These are phyloP conservation scores for Drosophila helvetica DNA, from an alignment of 2,888 invertebrate genomes.

Conservation along the genomic window DNA sequence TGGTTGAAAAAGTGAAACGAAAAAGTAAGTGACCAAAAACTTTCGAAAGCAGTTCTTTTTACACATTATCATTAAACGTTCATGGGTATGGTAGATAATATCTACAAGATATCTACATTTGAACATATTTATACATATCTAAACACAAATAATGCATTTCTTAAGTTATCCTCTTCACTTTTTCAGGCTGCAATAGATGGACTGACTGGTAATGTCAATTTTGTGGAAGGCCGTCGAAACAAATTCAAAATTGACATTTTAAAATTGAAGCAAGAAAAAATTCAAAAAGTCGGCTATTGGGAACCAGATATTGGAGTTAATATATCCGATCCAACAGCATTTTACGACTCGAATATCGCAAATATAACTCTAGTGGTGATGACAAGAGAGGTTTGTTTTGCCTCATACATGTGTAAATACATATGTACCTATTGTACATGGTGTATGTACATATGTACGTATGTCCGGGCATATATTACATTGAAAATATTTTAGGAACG, in stretches of 20 bases:
- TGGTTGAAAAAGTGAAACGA: too few relatives aligned
- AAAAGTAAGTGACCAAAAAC: too few relatives aligned
- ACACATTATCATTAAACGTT: too few relatives aligned
- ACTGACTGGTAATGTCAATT: constrained; percentile 93
- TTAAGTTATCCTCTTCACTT: neutral
- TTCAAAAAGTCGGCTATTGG: constrained; percentile 93
- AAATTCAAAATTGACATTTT: constrained; percentile 94
- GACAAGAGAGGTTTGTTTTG: constrained; percentile 89
- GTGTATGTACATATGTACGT: neutral
- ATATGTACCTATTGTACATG: constrained; percentile 38
- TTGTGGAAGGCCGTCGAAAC: constrained; percentile 92
- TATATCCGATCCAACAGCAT: constrained; percentile 93
- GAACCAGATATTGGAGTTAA: constrained; percentile 89
- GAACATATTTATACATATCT: too few relatives aligned
- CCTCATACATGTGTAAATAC: constrained; percentile 27
- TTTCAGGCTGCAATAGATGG: constrained; percentile 91
- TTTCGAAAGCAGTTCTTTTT: too few relatives aligned
- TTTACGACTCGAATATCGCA: constrained; percentile 91
- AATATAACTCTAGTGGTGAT: constrained; percentile 96
- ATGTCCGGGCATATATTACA: neutral
- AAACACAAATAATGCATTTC: neutral
- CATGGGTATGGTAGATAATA: too few relatives aligned
- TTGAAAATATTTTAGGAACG: constrained; percentile 87
- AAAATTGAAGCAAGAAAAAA: constrained; percentile 90
- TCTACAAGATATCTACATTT: too few relatives aligned